These are phyloP conservation scores for Scrobipalpa costella DNA, from an alignment of 2,888 invertebrate species.

Conservation along the genomic window DNA sequence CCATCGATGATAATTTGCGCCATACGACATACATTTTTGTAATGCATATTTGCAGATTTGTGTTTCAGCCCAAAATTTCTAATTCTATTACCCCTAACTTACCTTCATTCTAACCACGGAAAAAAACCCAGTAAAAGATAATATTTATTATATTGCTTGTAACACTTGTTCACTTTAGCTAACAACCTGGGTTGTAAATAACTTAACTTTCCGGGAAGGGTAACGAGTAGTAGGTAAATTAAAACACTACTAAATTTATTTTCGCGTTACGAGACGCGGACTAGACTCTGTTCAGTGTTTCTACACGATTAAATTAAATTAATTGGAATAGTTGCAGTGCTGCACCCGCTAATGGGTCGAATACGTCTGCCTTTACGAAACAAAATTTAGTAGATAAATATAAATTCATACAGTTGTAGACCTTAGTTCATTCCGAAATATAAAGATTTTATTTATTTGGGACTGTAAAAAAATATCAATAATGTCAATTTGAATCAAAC, in stretches of 20 bases:
- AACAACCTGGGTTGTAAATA: not conserved
- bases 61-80: no score
- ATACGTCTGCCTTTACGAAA: constrained; percentile 55
- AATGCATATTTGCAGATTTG: no score
- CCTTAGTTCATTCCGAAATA: no score
- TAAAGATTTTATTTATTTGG: no score
- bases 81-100: no score
- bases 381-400: not conserved
- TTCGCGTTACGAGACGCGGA: constrained; percentile 5
- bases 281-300: constrained; percentile 47
- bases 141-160: not conserved
- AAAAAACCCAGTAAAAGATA: no score
- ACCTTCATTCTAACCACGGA: no score
- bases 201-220: not conserved
- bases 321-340: constrained; percentile 77
- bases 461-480: no score
- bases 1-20: no score
- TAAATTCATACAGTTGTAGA: no score
- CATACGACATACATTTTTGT: no score
- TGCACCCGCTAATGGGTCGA: constrained; percentile 68
- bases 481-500: no score
- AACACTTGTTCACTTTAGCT: not conserved
- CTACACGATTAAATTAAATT: constrained; percentile 79
- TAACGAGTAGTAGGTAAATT: not conserved
- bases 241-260: constrained; percentile 10